These are phyloP conservation scores for Chaenodraco wilsoni DNA, from an alignment of 2,797 vertebrate species.

Conservation along the genomic window DNA sequence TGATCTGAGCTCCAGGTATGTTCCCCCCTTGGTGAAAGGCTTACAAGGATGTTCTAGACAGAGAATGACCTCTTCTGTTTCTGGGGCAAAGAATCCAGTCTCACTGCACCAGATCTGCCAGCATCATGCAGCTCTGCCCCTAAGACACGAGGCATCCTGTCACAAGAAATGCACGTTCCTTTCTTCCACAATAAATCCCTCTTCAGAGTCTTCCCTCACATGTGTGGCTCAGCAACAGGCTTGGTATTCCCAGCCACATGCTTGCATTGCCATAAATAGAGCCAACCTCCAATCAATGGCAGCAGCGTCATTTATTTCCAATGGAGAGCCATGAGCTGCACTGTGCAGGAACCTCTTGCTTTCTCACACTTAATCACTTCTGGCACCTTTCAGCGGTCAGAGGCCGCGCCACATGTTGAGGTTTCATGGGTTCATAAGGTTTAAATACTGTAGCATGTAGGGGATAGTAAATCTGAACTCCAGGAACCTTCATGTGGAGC, in stretches of 20 bases:
- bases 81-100: constrained; percentile 11
- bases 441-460: neutral
- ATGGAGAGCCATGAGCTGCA: constrained; percentile 22
- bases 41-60: constrained; percentile 14
- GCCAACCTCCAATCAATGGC: constrained; percentile 40
- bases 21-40: constrained; percentile 14
- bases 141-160: constrained; percentile 23
- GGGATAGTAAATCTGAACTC: constrained; percentile 15
- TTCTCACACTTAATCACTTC: constrained; percentile 48
- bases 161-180: constrained; percentile 4
- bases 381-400: constrained; percentile 25
- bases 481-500: constrained; percentile 4
- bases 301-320: constrained; percentile 62
- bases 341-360: constrained; percentile 42
- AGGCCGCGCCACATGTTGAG: constrained; percentile 26
- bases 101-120: constrained; percentile 44
- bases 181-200: constrained; percentile 8
- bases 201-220: neutral
- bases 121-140: constrained; percentile 22
- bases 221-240: neutral
- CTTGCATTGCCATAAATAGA: constrained; percentile 27
- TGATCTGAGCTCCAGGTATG: constrained; percentile 2
- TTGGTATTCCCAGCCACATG: neutral
- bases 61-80: constrained; percentile 35
- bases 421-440: constrained; percentile 6